Evolutionary conservation across 2,888 invertebrate genomes (phyloP).

Genomic region (Iselma pallidipennis): DNA sequence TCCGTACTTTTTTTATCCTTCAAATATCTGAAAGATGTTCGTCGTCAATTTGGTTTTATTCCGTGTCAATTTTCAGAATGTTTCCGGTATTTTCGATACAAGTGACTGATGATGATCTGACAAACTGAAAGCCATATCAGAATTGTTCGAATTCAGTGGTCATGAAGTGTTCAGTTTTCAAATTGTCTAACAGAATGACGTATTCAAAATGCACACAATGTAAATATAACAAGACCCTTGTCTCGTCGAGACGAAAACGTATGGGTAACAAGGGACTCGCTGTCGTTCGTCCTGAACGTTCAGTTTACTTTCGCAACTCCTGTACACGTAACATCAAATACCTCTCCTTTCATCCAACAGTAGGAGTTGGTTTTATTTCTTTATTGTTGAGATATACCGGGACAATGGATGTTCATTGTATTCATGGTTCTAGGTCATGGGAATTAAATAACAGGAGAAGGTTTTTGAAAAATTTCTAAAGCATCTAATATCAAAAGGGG

Average conservation of each 20-base stretch:
- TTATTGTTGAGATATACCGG: not conserved
- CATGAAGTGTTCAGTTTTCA: constrained; percentile 3
- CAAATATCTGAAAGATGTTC: no score
- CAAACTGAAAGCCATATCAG: no score
- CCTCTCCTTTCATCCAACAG: constrained; percentile 9
- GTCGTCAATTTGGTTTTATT: no score
- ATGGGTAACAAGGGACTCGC: constrained; percentile 18
- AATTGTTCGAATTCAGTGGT: no score
- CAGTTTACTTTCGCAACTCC: constrained; percentile 10
- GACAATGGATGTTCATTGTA: constrained; percentile 8
- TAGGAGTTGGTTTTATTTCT: constrained; percentile 5
- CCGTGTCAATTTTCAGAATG: not conserved
- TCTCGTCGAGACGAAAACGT: constrained; percentile 20
- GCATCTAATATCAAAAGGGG: no score
- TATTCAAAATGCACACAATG: constrained; percentile 19
- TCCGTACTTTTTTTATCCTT: not conserved
- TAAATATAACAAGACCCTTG: constrained; percentile 27
- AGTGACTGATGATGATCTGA: no score
- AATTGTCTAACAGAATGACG: constrained; percentile 1
- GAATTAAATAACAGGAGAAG: constrained; percentile 22
- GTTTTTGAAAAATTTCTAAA: no score
- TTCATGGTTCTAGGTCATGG: constrained; percentile 9
- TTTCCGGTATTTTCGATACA: no score
- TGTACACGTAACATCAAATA: constrained; percentile 16
- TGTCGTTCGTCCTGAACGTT: constrained; percentile 11